Evolutionary conservation across 2,888 invertebrate species (phyloP), one percentile per base, ranked within the genome.

Genomic region (Myopa tessellatipennis): DNA sequence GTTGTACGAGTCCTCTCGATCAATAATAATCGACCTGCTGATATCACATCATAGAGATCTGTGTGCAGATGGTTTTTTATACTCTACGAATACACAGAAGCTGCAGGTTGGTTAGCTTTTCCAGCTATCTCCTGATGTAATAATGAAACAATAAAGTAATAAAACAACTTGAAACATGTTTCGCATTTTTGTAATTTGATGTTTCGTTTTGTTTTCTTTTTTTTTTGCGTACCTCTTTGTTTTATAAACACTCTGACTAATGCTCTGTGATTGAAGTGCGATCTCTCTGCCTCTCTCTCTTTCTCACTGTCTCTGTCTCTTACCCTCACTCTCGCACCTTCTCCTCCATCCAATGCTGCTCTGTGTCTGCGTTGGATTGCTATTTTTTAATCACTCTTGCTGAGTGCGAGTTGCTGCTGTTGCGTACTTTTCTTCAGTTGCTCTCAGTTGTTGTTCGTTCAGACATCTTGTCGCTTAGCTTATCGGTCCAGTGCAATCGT

Each of bases 401-500:
- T 34, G 65, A 38, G 34, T 36, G 10, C 65, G 36, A 61, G n/a
- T 55, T 6, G 6, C 55, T 6, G 55, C 55, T 55, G 50, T 50
- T 50, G 55, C n/a, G 55, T 55, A n/a, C 16, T 55, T 16, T 55
- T 18, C 52, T 26, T 52, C 18, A 50, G 38, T 26, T 52, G 50
- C 69, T 40, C 68, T 16, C 45, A 16, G 12, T 38, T 10, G 38
- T 67, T 14, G 38, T 8, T 18, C n/a, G 65, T 18, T 68, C 68
- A 18, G 67, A 38, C 67, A 38, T 38, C 14, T 67, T 67, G 67
- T 38, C 67, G 67, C 68, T 26, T 67, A 1, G 26, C 26, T 50
- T 40, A 50, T 68, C 68, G 45, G n/a, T 18, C 26, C 68, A 10
- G 68, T 45, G 45, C 45, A 68, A 45, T 50, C 50, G 45, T 68